phyloP scores from a whole-genome alignment of 2,888 invertebrate species.

The Cheiracanthium punctorium region DNA sequence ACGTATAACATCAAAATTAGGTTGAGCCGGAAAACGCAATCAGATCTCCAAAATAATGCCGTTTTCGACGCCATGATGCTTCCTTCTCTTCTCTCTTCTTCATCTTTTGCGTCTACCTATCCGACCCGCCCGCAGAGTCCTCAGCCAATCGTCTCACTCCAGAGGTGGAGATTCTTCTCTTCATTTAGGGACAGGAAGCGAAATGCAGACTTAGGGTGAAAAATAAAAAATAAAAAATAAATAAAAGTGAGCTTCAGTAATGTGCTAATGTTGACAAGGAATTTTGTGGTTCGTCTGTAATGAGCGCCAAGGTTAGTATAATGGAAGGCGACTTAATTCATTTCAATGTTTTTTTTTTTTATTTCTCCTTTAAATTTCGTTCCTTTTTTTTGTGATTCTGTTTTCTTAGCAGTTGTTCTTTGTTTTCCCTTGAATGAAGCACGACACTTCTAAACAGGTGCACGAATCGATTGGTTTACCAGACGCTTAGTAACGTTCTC shows the following conservation, averaged over 20 bases:
- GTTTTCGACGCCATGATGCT: constrained; percentile 42
- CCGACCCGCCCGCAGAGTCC: not conserved
- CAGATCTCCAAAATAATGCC: constrained; percentile 55
- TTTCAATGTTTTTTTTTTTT: constrained; percentile 11
- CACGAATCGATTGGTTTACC: not conserved
- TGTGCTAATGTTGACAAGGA: constrained; percentile 55
- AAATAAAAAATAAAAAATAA: too few relatives aligned
- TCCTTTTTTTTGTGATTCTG: not conserved
- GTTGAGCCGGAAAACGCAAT: constrained; percentile 58
- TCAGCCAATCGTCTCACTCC: constrained; percentile 40
- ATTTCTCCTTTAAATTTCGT: not conserved
- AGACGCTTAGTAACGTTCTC: not conserved
- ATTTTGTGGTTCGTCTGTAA: constrained; percentile 14
- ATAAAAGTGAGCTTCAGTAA: constrained; percentile 32
- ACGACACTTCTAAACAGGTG: not conserved
- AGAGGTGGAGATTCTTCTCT: constrained; percentile 40
- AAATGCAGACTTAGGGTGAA: not conserved
- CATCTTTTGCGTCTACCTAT: constrained; percentile 8
- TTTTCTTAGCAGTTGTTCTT: not conserved
- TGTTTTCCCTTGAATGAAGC: not conserved
- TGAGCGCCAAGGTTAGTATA: constrained; percentile 24
- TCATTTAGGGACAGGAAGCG: constrained; percentile 45
- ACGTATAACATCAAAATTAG: constrained; percentile 26
- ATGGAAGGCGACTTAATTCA: constrained; percentile 27
- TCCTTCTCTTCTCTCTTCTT: constrained; percentile 14